phyloP scores from a whole-genome alignment of 2,888 invertebrate species.

The Tromatobia lineatoria region DNA sequence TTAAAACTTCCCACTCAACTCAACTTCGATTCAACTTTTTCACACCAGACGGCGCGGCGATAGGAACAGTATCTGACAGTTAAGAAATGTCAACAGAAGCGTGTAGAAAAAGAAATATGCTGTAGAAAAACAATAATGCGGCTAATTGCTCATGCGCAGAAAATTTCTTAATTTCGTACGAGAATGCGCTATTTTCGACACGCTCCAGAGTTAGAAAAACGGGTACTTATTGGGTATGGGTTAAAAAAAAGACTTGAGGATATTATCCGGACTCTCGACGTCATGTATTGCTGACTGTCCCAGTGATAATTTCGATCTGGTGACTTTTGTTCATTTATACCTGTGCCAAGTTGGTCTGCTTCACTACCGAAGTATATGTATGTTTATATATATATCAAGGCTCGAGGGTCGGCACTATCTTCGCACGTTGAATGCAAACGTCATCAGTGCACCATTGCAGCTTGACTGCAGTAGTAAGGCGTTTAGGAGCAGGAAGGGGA shows the following conservation, averaged over 20 bases:
- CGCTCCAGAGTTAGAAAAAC: too few species aligned
- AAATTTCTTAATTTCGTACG: too few species aligned
- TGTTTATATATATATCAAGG: background rate
- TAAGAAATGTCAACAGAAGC: too few species aligned
- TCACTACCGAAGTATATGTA: background rate
- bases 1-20: too few species aligned
- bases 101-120: too few species aligned
- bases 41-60: too few species aligned
- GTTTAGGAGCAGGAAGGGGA: background rate
- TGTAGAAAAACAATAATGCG: too few species aligned
- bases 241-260: background rate
- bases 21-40: too few species aligned
- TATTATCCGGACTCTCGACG: background rate
- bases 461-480: constrained; percentile 8
- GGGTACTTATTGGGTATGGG: too few species aligned
- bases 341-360: constrained; percentile 47
- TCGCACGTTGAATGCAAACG: constrained; percentile 72
- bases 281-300: constrained; percentile 14
- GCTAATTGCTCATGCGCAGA: too few species aligned
- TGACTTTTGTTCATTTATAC: constrained; percentile 44
- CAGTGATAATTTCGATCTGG: constrained; percentile 52
- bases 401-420: constrained; percentile 5
- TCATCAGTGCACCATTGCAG: constrained; percentile 54
- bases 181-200: too few species aligned
- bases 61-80: too few species aligned